Evolutionary conservation across 2,888 invertebrate species (phyloP), one percentile per base, ranked within the genome.

Genomic region (Ryuthela nishihirai): DNA sequence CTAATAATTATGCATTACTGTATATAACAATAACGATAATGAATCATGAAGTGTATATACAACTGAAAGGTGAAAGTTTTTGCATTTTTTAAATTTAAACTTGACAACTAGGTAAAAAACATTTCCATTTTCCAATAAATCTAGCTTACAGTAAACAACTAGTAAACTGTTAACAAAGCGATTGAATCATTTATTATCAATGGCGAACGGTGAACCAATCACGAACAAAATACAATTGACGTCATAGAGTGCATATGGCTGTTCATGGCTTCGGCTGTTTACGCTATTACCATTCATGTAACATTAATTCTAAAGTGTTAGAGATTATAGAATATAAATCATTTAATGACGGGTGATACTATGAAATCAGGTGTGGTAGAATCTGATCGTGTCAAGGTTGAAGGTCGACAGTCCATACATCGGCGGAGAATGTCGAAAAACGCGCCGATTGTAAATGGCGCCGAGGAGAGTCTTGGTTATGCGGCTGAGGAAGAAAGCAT

Each of bases 371-470:
- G 39, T 20, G 23, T 38, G 15, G 45, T 40, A 23, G 45, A 44
- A n/a, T 12, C 45, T 2, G 45, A 53, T 36, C 32, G 38, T 9
- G 18, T 41, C 15, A 43, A 50, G 32, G n/a, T 35, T 21, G 45
- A 45, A 17, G 24, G 45, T 15, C 39, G 53, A 24, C 45, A 45
- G 21, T 24, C 45, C 2, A 18, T 34, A 6, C 32, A 45, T 32
- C 39, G 53, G n/a, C 44, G 53, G 17, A 53, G 40, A 53, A 45
- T 53, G 34, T 40, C 25, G 21, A 53, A 45, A 34, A 53, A 45
- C 15, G 25, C 42, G 10, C 15, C 36, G 6, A 39, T 50, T 24
- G 39, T 53, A 32, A 53, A 45, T 45, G 53, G 53, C 45, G 45
- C 38, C 45, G 39, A 24, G 18, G 53, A 35, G 25, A 34, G 25